These are phyloP conservation scores for Mylabris phalerata DNA, from an alignment of 1,140 invertebrate species.

Conservation along the genomic window DNA sequence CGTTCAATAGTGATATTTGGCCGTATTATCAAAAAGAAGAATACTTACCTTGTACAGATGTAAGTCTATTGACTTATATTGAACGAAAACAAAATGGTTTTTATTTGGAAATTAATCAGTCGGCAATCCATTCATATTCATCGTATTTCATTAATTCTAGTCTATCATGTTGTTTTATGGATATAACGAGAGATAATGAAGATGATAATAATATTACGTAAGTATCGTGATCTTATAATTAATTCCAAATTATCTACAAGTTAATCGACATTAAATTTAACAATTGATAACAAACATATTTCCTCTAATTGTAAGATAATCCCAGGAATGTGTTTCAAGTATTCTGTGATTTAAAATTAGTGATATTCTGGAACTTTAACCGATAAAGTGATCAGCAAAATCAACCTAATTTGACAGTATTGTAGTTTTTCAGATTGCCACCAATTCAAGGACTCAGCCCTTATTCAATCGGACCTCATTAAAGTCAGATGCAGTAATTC, in stretches of 20 bases:
- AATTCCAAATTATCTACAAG: slow-evolving; percentile 1
- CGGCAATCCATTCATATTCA: slow-evolving; percentile 18
- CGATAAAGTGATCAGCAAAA: too few relatives aligned
- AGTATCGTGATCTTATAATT: slow-evolving; percentile 8
- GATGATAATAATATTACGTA: slow-evolving; percentile 18
- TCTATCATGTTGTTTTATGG: slow-evolving; percentile 27
- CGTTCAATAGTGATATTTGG: slow-evolving; percentile 27
- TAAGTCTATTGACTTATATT: slow-evolving; percentile 25
- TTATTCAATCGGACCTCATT: slow-evolving; percentile 40
- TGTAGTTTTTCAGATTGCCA: slow-evolving; percentile 43
- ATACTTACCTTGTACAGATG: slow-evolving; percentile 1
- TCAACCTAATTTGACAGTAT: too few relatives aligned
- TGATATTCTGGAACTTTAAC: too few relatives aligned
- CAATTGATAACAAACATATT: too few relatives aligned
- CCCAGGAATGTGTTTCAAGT: too few relatives aligned
- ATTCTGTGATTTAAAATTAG: too few relatives aligned
- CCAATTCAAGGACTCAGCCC: slow-evolving; percentile 38
- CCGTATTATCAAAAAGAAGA: slow-evolving; percentile 21
- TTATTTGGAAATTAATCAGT: slow-evolving; percentile 24
- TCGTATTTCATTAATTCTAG: slow-evolving; percentile 2
- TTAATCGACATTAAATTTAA: too few relatives aligned
- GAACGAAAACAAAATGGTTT: slow-evolving; percentile 14
- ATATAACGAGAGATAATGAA: slow-evolving; percentile 22
- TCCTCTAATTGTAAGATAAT: too few relatives aligned
- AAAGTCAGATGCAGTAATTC: slow-evolving; percentile 39